phyloP scores from a whole-genome alignment of 92 coral and sea anemone species.

The Phenganax marumi region DNA sequence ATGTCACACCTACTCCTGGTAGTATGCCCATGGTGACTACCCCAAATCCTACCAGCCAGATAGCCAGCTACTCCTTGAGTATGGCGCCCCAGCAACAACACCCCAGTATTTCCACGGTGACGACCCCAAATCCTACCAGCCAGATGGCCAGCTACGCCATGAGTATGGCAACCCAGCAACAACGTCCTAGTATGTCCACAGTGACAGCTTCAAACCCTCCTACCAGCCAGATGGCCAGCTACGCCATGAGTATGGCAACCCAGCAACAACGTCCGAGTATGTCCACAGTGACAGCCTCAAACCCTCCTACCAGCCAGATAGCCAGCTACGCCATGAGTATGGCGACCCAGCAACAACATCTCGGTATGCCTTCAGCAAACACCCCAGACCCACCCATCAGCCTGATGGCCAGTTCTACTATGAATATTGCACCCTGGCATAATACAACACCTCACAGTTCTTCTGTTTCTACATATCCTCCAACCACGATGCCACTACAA shows the following conservation, averaged over 20 bases:
- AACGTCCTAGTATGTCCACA: background rate
- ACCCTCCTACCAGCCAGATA: background rate
- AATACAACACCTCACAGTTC: background rate
- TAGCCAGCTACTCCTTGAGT: background rate
- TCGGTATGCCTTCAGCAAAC: background rate
- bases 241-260: background rate
- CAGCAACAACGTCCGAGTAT: background rate
- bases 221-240: background rate
- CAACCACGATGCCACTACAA: background rate
- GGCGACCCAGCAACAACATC: background rate
- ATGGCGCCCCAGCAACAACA: background rate
- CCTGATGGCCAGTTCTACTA: background rate
- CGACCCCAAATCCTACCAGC: background rate
- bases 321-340: background rate
- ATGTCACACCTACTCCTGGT: background rate
- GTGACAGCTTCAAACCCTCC: background rate
- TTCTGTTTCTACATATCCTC: background rate
- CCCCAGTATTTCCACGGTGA: background rate
- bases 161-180: conserved; percentile 6
- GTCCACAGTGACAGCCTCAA: background rate
- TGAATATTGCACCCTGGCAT: background rate
- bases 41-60: conserved; percentile 8
- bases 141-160: background rate
- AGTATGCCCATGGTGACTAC: background rate
- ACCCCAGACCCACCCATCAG: background rate